Conservation (phyloP, 2,113 vertebrate species). For the Colaptes auratus region DNA sequence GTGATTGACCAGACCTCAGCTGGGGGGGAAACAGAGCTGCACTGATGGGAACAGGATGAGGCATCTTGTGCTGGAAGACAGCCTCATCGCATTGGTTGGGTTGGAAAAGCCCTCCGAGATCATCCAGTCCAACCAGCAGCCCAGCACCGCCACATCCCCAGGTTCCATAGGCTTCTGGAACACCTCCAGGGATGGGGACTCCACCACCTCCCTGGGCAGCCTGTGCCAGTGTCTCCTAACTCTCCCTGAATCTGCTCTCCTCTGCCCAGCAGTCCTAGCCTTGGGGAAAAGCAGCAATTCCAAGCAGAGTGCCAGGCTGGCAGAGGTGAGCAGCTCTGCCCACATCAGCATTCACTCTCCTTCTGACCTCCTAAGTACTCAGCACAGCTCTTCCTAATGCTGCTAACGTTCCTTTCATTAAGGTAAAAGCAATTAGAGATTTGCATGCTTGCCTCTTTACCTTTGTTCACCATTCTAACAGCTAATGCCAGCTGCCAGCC, state of each 20-base stretch:
- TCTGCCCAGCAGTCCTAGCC: neutral
- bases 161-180: too few species aligned
- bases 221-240: too few species aligned
- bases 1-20: neutral
- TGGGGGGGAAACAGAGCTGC: neutral
- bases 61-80: neutral
- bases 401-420: conserved; percentile 40
- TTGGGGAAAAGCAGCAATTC: neutral
- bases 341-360: neutral
- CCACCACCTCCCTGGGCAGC: too few species aligned
- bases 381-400: neutral
- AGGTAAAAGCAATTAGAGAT: conserved; percentile 54
- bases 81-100: too few species aligned
- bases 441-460: conserved; percentile 51
- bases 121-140: too few species aligned
- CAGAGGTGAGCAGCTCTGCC: neutral
- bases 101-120: too few species aligned
- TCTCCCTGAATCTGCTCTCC: too few species aligned
- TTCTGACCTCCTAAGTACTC: neutral
- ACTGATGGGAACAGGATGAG: neutral
- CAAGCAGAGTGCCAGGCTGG: neutral
- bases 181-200: too few species aligned
- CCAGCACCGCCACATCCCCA: too few species aligned
- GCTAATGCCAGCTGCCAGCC: conserved; percentile 62
- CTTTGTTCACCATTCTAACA: conserved; percentile 55